Conservation (phyloP, 1,140 invertebrate genomes). For the Heliconius hewitsoni region DNA sequence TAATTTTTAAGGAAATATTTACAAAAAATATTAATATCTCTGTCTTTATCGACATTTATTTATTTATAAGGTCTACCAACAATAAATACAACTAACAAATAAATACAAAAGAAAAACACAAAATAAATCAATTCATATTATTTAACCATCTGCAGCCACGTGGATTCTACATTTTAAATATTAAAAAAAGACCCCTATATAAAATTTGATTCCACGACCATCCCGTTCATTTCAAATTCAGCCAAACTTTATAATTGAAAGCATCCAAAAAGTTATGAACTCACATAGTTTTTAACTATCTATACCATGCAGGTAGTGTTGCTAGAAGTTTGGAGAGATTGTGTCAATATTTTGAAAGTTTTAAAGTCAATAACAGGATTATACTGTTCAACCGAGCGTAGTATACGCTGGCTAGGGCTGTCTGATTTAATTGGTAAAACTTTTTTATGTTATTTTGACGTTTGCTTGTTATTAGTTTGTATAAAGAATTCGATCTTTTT, state of each 20-base stretch:
- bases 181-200: neutral
- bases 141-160: no score
- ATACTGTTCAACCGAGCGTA: conserved; percentile 13
- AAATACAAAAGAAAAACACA: no score
- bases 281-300: conserved; percentile 7
- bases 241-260: neutral
- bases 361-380: conserved; percentile 29
- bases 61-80: no score
- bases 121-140: no score
- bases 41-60: no score
- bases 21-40: no score
- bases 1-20: no score
- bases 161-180: no score
- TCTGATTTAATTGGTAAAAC: neutral
- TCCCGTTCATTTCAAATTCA: neutral
- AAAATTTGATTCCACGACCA: neutral
- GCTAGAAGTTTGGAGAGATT: conserved; percentile 14
- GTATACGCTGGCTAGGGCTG: neutral
- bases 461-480: neutral
- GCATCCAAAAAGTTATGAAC: neutral
- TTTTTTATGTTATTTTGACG: neutral
- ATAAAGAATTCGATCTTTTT: neutral
- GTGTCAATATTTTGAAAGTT: conserved; percentile 32
- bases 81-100: no score
- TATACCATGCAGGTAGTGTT: neutral